These are phyloP conservation scores for Urophycis tenuis DNA, from an alignment of 2,797 vertebrate genomes.

Conservation along the genomic window DNA sequence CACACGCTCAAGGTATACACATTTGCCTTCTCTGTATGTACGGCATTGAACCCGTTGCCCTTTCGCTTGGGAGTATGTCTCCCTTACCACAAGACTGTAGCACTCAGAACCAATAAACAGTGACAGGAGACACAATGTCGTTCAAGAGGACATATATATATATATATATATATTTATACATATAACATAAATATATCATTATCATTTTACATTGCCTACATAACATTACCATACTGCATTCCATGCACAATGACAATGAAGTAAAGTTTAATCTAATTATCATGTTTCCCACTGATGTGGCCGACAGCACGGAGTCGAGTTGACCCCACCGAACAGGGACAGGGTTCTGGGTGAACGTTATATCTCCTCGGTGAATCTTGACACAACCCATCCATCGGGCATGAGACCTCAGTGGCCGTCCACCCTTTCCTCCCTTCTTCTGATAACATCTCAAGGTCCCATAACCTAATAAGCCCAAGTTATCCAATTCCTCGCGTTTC, in stretches of 20 bases:
- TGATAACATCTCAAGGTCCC: neutral
- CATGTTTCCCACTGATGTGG: neutral
- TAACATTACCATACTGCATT: too few relatives aligned
- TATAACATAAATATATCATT: too few relatives aligned
- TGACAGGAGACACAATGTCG: neutral
- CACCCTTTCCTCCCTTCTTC: neutral
- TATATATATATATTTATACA: too few relatives aligned
- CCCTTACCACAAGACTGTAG: neutral
- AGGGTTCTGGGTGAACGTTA: neutral
- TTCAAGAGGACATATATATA: too few relatives aligned
- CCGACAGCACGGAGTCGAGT: neutral
- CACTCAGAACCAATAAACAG: neutral
- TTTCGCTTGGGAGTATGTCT: neutral
- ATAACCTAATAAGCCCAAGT: conserved; percentile 19
- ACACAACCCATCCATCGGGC: neutral
- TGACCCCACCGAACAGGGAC: neutral
- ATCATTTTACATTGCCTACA: too few relatives aligned
- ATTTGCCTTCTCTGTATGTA: neutral
- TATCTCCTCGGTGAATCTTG: conserved; percentile 1
- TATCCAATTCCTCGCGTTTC: conserved; percentile 11
- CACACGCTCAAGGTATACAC: neutral
- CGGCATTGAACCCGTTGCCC: neutral
- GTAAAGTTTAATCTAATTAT: too few relatives aligned
- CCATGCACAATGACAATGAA: too few relatives aligned
- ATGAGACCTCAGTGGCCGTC: neutral